Conservation (phyloP, 2,888 invertebrate species). For the Lycaena phlaeas region DNA sequence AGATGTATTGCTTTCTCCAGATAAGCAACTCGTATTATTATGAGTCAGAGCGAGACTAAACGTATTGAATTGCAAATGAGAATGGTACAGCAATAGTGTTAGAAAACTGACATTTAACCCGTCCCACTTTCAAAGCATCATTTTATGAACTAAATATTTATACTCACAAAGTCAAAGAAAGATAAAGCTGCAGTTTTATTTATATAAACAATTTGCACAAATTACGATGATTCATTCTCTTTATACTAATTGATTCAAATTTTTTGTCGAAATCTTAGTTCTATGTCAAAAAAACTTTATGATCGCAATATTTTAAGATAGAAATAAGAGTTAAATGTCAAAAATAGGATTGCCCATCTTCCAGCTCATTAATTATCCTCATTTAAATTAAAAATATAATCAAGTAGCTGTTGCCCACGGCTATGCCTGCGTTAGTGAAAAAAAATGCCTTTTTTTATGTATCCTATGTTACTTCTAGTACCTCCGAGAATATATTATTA, state of each 20-base stretch:
- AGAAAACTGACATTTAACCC: constrained; percentile 7
- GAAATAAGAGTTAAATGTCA: constrained; percentile 4
- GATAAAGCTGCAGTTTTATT: not conserved
- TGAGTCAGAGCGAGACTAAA: constrained; percentile 1
- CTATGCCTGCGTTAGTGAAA: too few species aligned
- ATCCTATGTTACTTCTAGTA: too few species aligned
- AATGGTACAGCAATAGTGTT: not conserved
- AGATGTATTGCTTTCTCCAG: constrained; percentile 8
- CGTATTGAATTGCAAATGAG: constrained; percentile 1
- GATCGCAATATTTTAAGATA: not conserved
- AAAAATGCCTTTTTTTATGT: too few species aligned
- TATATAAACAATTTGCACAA: not conserved
- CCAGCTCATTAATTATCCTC: constrained; percentile 4
- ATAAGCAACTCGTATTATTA: constrained; percentile 2
- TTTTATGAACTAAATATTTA: not conserved
- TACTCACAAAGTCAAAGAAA: not conserved
- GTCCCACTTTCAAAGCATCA: constrained; percentile 3
- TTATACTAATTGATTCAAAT: not conserved
- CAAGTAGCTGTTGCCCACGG: too few species aligned
- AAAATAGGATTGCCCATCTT: not conserved
- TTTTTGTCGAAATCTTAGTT: not conserved
- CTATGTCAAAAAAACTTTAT: not conserved
- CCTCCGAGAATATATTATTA: too few species aligned
- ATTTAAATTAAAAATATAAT: not conserved
- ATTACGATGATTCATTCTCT: not conserved